Conservation (phyloP, 2,888 invertebrate genomes). For the Diachrysia chrysitis region DNA sequence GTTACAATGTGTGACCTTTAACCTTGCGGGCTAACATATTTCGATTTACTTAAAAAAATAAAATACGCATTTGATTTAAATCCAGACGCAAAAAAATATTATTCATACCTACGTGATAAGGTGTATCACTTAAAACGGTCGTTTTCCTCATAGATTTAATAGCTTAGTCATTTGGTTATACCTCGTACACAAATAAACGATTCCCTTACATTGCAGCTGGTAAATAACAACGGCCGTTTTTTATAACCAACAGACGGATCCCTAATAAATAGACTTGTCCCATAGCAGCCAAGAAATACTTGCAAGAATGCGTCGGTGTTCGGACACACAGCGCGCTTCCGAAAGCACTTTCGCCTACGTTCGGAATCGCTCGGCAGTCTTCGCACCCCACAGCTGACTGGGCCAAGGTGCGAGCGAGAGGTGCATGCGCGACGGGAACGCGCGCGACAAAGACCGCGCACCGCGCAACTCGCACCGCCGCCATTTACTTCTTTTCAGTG, state of each 20-base stretch:
- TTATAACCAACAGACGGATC: slow-evolving; percentile 49
- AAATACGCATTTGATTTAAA: background rate
- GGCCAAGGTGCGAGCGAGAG: slow-evolving; percentile 74
- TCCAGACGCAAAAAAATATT: slow-evolving; percentile 1
- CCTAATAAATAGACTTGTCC: slow-evolving; percentile 61
- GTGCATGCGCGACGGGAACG: slow-evolving; percentile 51
- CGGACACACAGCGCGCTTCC: slow-evolving; percentile 73
- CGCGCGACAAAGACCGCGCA: slow-evolving; percentile 68
- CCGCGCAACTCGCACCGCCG: slow-evolving; percentile 81
- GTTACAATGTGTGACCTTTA: slow-evolving; percentile 38
- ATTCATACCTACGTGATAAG: background rate
- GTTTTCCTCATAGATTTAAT: background rate
- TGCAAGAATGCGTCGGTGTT: slow-evolving; percentile 73
- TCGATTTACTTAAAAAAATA: slow-evolving; percentile 8
- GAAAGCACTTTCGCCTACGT: slow-evolving; percentile 84
- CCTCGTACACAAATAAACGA: slow-evolving; percentile 8
- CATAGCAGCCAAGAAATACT: slow-evolving; percentile 66
- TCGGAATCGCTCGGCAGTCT: slow-evolving; percentile 79
- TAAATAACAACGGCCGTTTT: slow-evolving; percentile 30
- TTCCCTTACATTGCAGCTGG: slow-evolving; percentile 21
- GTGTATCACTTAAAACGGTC: background rate
- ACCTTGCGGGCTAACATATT: slow-evolving; percentile 31
- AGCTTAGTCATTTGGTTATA: background rate
- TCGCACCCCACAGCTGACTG: slow-evolving; percentile 88
- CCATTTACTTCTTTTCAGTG: slow-evolving; percentile 87